Conservation (phyloP, 2,113 vertebrate species). For the Paraplagusia blochii region DNA sequence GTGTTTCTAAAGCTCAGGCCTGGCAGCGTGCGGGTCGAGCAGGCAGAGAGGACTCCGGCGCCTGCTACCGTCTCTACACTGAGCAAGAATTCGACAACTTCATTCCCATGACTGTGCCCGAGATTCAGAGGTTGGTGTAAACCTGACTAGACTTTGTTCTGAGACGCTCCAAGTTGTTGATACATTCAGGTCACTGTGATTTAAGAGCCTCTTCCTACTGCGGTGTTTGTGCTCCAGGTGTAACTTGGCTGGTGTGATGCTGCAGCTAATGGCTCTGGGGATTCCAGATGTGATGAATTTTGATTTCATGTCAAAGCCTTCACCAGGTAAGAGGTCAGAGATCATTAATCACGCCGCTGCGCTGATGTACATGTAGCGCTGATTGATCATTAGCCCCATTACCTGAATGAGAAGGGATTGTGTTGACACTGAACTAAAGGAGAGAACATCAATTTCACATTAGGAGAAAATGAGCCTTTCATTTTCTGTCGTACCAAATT, state of each 20-base stretch:
- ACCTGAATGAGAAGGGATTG: too few relatives aligned
- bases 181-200: constrained; percentile 19
- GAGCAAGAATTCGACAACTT: constrained; percentile 91
- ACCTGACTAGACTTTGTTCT: not conserved
- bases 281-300: constrained; percentile 90
- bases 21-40: constrained; percentile 93
- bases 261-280: constrained; percentile 90
- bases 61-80: constrained; percentile 92
- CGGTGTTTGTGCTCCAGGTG: constrained; percentile 74
- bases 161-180: not conserved
- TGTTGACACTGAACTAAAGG: too few relatives aligned
- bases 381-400: too few relatives aligned
- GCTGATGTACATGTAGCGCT: too few relatives aligned
- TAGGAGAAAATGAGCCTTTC: too few relatives aligned
- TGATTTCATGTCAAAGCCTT: constrained; percentile 97
- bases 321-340: constrained; percentile 81
- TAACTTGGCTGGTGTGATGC: constrained; percentile 88
- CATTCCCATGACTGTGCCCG: constrained; percentile 86
- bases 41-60: constrained; percentile 86
- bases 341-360: not conserved
- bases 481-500: too few relatives aligned
- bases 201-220: constrained; percentile 8
- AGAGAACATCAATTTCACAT: too few relatives aligned
- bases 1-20: constrained; percentile 93
- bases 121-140: constrained; percentile 89